Base-by-base conservation (phyloP, 1,140 invertebrate genomes). In the Cheumatopsyche charites region DNA sequence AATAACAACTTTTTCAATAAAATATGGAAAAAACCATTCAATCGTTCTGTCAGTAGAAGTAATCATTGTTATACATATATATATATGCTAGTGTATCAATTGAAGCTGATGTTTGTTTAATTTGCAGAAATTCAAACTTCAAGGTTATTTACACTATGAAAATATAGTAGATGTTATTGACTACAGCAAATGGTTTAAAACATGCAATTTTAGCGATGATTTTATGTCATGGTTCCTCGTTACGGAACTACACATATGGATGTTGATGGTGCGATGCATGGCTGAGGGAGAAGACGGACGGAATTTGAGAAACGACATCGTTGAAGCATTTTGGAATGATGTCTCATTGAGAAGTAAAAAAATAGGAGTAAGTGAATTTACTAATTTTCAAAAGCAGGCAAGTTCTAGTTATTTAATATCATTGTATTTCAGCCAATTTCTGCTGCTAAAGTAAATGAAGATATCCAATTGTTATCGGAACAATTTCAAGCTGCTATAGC, bases 211-310 rank as follows among this genome's bases (percentile, higher is more conserved):
- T 78, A 85, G 88, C 19, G 93, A 95, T 76, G 93, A 92, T 36
- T 93, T 93, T 79, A 87, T 87, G 75, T 93, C 93, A 0, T 95
- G 93, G 93, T 95, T 94, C 80, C 78, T 90, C 1, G 82, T 95
- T 1, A 93, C 91, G 1, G 93, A 95, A 80, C 81, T 95, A 15
- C 93, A 96, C 80, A 86, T 95, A 0, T 96, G 94, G 94, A 88
- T 95, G 84, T 75, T 94, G 7, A 82, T 90, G 78, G 86, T 89
- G 13, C 85, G 93, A 49, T 86, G 89, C 5, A 94, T 94, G 91
- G 88, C 89, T 23, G 91, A 94, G 81, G 90, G 87, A 74, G 85
- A 89, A 42, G 83, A 91, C 77, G 94, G 94, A 2, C 79, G 86
- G 76, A 82, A 86, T 76, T 77, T 92, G n/a, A 86, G 92, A 76